Conservation (phyloP, 1,140 invertebrate species). For the Drosophila kikkawai region DNA sequence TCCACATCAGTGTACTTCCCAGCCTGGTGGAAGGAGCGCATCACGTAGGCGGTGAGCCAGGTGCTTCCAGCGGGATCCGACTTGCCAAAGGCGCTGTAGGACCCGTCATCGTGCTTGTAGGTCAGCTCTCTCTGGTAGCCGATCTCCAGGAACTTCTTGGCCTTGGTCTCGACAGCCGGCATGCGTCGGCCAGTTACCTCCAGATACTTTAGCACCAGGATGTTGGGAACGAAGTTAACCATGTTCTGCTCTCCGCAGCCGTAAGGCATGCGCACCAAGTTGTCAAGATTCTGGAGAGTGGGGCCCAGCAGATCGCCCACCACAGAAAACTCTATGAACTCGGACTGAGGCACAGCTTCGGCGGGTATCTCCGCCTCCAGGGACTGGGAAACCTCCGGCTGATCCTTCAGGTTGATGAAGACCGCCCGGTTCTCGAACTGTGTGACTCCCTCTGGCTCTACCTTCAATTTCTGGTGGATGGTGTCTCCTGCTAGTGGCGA, state of each 20-base stretch:
- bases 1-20: slow-evolving; percentile 92
- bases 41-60: slow-evolving; percentile 97
- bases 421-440: slow-evolving; percentile 91
- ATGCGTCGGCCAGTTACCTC: slow-evolving; percentile 68
- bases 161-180: slow-evolving; percentile 86
- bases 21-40: slow-evolving; percentile 94
- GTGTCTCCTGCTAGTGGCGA: slow-evolving; percentile 90
- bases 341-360: slow-evolving; percentile 90
- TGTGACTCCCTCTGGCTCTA: slow-evolving; percentile 92
- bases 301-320: slow-evolving; percentile 92
- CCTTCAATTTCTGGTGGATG: slow-evolving; percentile 89
- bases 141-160: slow-evolving; percentile 91
- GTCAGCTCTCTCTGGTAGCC: slow-evolving; percentile 97
- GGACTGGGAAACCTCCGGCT: slow-evolving; percentile 85
- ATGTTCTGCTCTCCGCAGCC: slow-evolving; percentile 98
- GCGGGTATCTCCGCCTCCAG: slow-evolving; percentile 89
- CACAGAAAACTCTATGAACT: slow-evolving; percentile 90
- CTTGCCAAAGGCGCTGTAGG: slow-evolving; percentile 97
- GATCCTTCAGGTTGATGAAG: slow-evolving; percentile 90
- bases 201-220: slow-evolving; percentile 93
- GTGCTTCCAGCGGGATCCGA: slow-evolving; percentile 92
- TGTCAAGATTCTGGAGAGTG: slow-evolving; percentile 91
- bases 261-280: slow-evolving; percentile 93
- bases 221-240: slow-evolving; percentile 96
- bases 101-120: slow-evolving; percentile 95